phyloP scores from a whole-genome alignment of 2,888 invertebrate genomes.

The Polyommatus iphigenia region DNA sequence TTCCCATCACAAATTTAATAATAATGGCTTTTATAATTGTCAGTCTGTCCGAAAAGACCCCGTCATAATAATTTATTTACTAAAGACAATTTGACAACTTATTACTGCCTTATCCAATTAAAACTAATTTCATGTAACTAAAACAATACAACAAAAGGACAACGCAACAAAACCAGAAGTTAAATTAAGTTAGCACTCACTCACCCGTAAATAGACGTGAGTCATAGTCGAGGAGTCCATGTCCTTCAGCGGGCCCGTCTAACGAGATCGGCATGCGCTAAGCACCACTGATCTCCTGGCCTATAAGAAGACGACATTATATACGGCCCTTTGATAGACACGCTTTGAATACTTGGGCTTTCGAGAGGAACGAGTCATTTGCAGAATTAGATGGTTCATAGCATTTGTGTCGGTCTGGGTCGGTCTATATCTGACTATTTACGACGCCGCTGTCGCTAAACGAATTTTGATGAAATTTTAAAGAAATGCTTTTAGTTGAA shows the following conservation, averaged over 20 bases:
- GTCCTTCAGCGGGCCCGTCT: neutral
- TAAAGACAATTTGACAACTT: too few relatives aligned
- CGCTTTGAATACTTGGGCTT: neutral
- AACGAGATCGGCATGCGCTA: conserved; percentile 24
- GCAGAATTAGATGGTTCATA: neutral
- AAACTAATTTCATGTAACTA: neutral
- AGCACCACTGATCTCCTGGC: conserved; percentile 2
- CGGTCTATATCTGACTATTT: neutral
- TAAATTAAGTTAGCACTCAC: neutral
- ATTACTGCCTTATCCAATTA: neutral
- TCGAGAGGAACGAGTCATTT: neutral
- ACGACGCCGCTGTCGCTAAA: too few relatives aligned
- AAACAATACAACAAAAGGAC: neutral
- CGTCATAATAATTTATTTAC: too few relatives aligned
- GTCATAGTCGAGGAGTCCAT: conserved; percentile 7
- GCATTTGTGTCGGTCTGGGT: neutral
- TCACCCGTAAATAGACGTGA: conserved; percentile 13
- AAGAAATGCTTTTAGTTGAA: too few relatives aligned
- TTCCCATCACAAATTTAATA: too few relatives aligned
- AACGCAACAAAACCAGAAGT: neutral
- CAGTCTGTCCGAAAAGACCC: too few relatives aligned
- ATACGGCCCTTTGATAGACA: conserved; percentile 11
- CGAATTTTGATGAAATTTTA: too few relatives aligned
- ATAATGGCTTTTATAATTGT: too few relatives aligned
- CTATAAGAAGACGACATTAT: conserved; percentile 24